Base-by-base conservation (phyloP, 2,888 invertebrate genomes). In the Euclidia mi region DNA sequence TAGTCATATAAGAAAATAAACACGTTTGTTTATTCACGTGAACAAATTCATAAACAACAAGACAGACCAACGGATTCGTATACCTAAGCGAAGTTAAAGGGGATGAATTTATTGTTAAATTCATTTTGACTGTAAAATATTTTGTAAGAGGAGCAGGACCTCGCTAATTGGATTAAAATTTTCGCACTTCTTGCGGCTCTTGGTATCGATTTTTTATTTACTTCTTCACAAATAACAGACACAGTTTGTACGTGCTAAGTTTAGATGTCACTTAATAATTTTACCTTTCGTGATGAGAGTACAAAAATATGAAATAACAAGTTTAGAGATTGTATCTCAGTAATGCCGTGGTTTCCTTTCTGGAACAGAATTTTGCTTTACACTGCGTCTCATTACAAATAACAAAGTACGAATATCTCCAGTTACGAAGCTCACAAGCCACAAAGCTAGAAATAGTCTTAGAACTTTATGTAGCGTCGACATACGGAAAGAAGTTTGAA, bases 91-190 rank as follows among this genome's bases (percentile, higher is more conserved):
- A 56, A 66, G 44, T 66, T 40, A 58, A 70, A 79, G 68, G 72
- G 73, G 77, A 82, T 84, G 76, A 79, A 88, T 86, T 88, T 82
- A 81, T 88, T 87, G 83, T 85, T 78, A 83, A 88, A 89, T 88
- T 81, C 80, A 85, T 87, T 88, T 86, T 84, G 87, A 84, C 84
- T 79, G 79, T 79, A 82, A 86, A 90, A 88, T 86, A 87, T 87
- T 88, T 87, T 78, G 72, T 71, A 74, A 82, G 78, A 84, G 84
- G 80, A 85, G 84, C 65, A 76, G 70, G 76, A 77, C 69, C 80
- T 70, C 72, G 71, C 68, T 90, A 91, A 92, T 91, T 91, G 87
- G 90, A 90, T 92, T 91, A 88, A 88, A 86, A 91, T 90, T 88
- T 88, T 88, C 84, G 80, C 84, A 85, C 85, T 85, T 79, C 83